phyloP scores from a whole-genome alignment of 2,113 vertebrate genomes.

The Dipodomys spectabilis region DNA sequence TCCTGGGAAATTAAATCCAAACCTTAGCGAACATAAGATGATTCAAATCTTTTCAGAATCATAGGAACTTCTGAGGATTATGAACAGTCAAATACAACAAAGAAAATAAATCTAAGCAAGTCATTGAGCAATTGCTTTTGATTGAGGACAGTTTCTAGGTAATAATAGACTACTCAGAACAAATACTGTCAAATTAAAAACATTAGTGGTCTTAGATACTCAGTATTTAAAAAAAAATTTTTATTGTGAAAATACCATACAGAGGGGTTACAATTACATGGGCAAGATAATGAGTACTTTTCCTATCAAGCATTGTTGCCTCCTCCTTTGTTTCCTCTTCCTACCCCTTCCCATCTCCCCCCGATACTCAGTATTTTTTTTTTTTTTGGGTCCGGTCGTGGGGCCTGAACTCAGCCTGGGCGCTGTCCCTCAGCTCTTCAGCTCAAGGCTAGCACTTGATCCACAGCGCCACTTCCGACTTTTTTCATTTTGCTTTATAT shows the following conservation, averaged over 20 bases:
- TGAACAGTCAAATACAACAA: background rate
- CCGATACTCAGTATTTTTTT: background rate
- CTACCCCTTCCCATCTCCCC: too few species aligned
- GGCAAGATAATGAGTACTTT: too few species aligned
- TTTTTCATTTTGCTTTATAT: too few species aligned
- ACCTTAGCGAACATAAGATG: background rate
- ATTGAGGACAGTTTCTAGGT: background rate
- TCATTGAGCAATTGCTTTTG: background rate
- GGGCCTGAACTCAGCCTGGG: too few species aligned
- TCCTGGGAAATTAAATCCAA: conserved; percentile 15
- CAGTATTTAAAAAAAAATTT: background rate
- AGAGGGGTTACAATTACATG: too few species aligned
- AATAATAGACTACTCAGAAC: conserved; percentile 1
- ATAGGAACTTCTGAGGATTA: conserved; percentile 10
- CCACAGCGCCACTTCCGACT: too few species aligned
- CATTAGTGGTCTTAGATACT: background rate
- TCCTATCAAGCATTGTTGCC: too few species aligned
- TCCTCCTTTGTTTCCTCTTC: too few species aligned
- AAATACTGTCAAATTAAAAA: conserved; percentile 29
- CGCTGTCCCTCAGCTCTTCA: too few species aligned
- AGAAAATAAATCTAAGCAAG: background rate
- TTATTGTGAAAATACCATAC: too few species aligned
- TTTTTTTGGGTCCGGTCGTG: too few species aligned
- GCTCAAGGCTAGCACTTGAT: too few species aligned
- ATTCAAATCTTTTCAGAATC: background rate